Evolutionary conservation across 2,888 invertebrate species (phyloP), one percentile per base, ranked within the genome.

Genomic region (Hyposoter dolosus): DNA sequence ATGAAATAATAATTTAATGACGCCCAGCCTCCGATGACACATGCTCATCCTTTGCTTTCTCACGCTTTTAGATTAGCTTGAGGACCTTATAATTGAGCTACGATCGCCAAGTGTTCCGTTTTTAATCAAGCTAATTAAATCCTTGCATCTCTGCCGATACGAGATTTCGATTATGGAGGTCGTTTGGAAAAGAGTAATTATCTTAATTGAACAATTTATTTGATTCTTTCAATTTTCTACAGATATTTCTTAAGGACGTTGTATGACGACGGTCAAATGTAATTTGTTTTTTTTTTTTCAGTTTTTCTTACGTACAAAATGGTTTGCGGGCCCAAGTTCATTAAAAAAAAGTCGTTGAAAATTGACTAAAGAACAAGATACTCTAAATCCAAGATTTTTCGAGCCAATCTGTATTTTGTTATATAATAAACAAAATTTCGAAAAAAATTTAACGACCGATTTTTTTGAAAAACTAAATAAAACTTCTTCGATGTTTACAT

Each of bases 1-100:
- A 60, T 60, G 28, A 60, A 60, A 60, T 28, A 28, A 60, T 60
- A 23, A 60, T 60, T 60, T 15, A 60, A 60, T 28, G 60, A 60
- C 28, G 60, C 15, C 4, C 10, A 60, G 15, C 28, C 28, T 60
- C 23, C 60, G 60, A 28, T 23, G 47, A 28, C 60, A 60, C 60
- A 60, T 28, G 12, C 60, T 3, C 60, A 28, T 19, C 28, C 4
- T 60, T 28, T 0, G 12, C 15, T 60, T 60, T 60, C 28, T 60
- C 60, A 60, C 60, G 60, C 23, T 28, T 28, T 28, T 12, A 28
- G 60, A 60, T 28, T 60, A 28, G 15, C 15, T 60, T 15, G 28
- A 15, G 15, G 28, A 56, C 56, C 23, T 60, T 28, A 60, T 60
- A 60, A 28, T 28, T 28, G 60, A 60, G 60, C 15, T 15, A 28